These are phyloP conservation scores for Coenonympha glycerion DNA, from an alignment of 2,888 invertebrate genomes.

Conservation along the genomic window DNA sequence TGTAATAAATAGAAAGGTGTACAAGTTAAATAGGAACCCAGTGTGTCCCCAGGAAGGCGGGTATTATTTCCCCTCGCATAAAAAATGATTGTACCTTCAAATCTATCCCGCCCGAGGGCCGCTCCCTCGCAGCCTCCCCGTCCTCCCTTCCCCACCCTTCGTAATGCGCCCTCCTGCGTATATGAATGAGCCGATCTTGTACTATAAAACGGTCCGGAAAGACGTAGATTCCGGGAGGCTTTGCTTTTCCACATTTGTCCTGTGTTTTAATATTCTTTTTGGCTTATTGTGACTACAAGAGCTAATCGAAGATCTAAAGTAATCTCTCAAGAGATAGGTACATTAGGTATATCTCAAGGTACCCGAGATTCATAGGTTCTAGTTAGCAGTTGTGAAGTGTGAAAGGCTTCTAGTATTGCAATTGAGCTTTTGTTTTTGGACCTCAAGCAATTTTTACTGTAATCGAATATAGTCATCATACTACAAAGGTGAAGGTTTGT, in stretches of 20 bases:
- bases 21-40: constrained; percentile 16
- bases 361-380: no score
- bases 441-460: no score
- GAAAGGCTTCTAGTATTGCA: no score
- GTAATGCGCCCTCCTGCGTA: constrained; percentile 42
- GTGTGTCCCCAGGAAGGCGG: constrained; percentile 36
- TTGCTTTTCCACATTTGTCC: constrained; percentile 8
- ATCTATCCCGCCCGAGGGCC: constrained; percentile 69
- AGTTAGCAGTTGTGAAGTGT: no score
- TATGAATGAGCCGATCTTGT: constrained; percentile 53
- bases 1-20: constrained; percentile 2
- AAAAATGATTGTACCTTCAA: constrained; percentile 77
- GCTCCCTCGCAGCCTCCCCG: constrained; percentile 46
- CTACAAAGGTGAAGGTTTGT: no score
- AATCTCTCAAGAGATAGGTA: no score
- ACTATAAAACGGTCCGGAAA: constrained; percentile 30
- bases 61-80: constrained; percentile 70
- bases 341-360: no score
- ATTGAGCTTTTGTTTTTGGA: no score
- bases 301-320: no score
- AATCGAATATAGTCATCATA: no score
- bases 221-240: constrained; percentile 18
- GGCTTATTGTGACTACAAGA: no score
- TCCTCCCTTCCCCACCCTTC: constrained; percentile 33
- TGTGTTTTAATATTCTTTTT: neutral